Evolutionary conservation across 2,888 invertebrate genomes (phyloP).

Genomic region (Ophraella communa): DNA sequence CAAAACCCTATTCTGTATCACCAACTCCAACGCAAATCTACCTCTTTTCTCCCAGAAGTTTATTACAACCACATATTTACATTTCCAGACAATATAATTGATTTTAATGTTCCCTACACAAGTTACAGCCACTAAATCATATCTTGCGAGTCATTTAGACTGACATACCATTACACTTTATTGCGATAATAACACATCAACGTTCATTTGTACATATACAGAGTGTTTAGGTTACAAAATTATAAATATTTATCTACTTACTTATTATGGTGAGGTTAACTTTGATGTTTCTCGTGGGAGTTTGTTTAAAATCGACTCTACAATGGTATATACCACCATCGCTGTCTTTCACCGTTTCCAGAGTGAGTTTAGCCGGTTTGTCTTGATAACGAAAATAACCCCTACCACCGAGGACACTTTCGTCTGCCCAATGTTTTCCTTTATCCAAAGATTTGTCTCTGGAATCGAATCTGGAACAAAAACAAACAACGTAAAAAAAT

Average conservation of each 20-base stretch:
- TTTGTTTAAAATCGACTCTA: constrained; percentile 88
- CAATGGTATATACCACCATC: constrained; percentile 88
- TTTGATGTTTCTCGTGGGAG: constrained; percentile 85
- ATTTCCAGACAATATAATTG: not conserved
- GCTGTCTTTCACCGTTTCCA: constrained; percentile 74
- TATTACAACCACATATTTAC: not conserved
- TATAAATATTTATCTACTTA: constrained; percentile 65
- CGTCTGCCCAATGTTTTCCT: constrained; percentile 84
- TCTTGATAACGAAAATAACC: constrained; percentile 79
- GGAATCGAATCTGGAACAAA: constrained; percentile 71
- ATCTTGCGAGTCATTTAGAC: not conserved
- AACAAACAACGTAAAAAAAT: not conserved
- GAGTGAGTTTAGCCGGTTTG: constrained; percentile 76
- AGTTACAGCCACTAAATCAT: not conserved
- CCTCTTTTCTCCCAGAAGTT: not conserved
- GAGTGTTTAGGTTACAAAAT: not conserved
- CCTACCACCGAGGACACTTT: constrained; percentile 74
- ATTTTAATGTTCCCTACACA: not conserved
- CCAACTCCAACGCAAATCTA: not conserved
- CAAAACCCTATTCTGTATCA: too few relatives aligned
- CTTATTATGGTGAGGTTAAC: constrained; percentile 89
- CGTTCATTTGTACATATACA: not conserved
- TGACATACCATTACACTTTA: not conserved
- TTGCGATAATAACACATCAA: not conserved
- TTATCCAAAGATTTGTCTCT: constrained; percentile 74